Base-by-base conservation (phyloP, 2,797 vertebrate genomes). In the Ciconia nigra region DNA sequence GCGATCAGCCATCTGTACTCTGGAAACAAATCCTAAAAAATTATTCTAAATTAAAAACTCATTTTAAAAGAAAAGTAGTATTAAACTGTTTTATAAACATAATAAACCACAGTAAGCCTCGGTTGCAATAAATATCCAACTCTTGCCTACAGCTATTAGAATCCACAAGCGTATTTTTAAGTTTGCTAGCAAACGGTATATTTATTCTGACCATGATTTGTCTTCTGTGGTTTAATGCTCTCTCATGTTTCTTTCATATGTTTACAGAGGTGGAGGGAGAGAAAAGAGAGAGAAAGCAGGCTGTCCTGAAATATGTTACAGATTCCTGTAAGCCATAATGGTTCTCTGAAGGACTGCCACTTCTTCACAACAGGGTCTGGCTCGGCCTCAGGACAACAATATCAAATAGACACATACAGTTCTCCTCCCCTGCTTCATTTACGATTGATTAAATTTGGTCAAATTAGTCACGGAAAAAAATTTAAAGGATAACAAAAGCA, bases 1-100 rank as follows among this genome's bases (percentile, higher is more conserved):
- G 95, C 77, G 51, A 95, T 93, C 95, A 97, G 91, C 97, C 96
- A 97, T 97, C 97, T 98, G 97, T 97, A 97, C 89, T 91, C 96
- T 95, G 97, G 91, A 94, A 98, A 97, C 96, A 95, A 97, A 97
- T 95, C 80, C 96, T 89, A 96, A 97, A 97, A 97, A 97, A 98
- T 94, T 97, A 96, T 95, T 97, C 97, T 97, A 98, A 98, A 98
- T 98, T 98, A 98, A 98, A 98, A 98, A 98, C 96, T 97, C 96
- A 95, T 98, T 98, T 98, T 97, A 97, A 96, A 98, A 98, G 97
- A 97, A 98, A 98, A 98, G 96, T 97, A 97, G 91, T 98, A 96
- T 98, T 98, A 97, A 98, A 98, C 94, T 97, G 97, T 96, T 97
- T 97, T 96, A 97, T 96, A 97, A 98, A 98, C 97, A 97, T 96